A percentile compares a stretch with the other conserved stretches of the same genome.
Evolutionary conservation across 2,797 vertebrate species (phyloP).

Genomic region (Alcedo quadribrachys): DNA sequence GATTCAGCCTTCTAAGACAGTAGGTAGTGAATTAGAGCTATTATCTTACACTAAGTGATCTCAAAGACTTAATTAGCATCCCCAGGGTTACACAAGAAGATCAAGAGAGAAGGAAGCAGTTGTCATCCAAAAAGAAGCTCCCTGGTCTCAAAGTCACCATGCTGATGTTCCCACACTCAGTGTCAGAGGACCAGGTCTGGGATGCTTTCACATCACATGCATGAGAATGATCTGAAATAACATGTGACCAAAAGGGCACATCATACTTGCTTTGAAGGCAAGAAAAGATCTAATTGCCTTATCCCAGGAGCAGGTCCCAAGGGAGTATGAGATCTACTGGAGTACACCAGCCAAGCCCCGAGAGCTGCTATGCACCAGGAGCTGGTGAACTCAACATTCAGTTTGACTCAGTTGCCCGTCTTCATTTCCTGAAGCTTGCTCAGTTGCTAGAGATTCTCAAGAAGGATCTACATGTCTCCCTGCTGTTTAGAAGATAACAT

Average conservation of each 20-base stretch:
- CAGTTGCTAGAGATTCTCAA: background rate
- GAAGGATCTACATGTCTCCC: background rate
- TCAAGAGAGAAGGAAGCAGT: background rate
- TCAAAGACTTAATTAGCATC: background rate
- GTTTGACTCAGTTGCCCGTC: background rate
- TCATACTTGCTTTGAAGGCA: background rate
- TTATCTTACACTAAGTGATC: background rate
- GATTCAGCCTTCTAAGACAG: background rate
- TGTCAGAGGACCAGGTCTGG: background rate
- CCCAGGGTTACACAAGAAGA: background rate
- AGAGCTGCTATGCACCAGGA: background rate
- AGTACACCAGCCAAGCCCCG: background rate
- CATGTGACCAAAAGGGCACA: accelerated
- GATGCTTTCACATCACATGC: background rate
- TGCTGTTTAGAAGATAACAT: background rate
- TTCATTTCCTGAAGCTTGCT: background rate
- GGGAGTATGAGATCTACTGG: background rate
- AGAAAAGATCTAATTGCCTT: background rate
- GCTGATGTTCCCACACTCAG: background rate
- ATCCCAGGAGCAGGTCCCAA: background rate
- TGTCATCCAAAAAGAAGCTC: background rate
- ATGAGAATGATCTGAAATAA: background rate
- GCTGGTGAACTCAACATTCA: background rate
- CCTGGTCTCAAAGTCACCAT: accelerated
- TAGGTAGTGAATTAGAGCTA: background rate